Evolutionary conservation across 2,797 vertebrate genomes (phyloP), one percentile per base, ranked within the genome.

Genomic region (Champsocephalus esox): DNA sequence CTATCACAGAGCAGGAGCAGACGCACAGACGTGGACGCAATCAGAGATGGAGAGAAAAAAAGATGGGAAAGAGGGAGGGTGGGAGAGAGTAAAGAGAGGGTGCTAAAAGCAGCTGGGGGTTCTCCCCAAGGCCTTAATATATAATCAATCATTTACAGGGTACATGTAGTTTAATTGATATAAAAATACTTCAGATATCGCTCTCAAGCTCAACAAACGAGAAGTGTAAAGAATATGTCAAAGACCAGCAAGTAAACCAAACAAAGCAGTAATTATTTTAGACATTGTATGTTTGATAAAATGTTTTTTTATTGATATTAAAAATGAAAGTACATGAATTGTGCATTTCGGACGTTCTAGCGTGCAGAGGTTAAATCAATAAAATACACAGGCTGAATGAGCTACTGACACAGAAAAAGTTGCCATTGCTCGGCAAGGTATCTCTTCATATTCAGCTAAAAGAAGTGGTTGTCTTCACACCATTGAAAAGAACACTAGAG

Each of bases 251-350:
- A 66, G 68, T 17, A 38, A 46, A 48, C 58, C 41, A 43, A 74
- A 73, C 57, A 75, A 80, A 80, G 72, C 72, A 87, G 86, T 68
- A 73, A 80, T 77, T 84, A 38, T 75, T 79, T 73, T 50, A 85
- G 71, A 76, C 88, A 28, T n/a, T 50, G 64, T 87, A 87, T 73
- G 84, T 95, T 95, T 92, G 93, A 96, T 96, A 96, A 96, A 95
- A 94, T 95, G 94, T 88, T 92, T 94, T 89, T 92, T 96, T 95
- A 96, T 96, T 96, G 94, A 95, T 95, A 95, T 94, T 96, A 94
- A 95, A 95, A 96, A 95, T 94, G 93, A 95, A 95, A 94, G 95
- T 96, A 96, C 94, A 96, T 95, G 93, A 93, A 94, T 94, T 95
- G 95, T 95, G 94, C 95, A 95, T 96, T 95, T 95, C 93, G 91